Percentiles rank a stretch among this genome's conserved stretches.
These are phyloP conservation scores for Protophormia terraenovae DNA, from an alignment of 2,888 invertebrate genomes.

Conservation along the genomic window DNA sequence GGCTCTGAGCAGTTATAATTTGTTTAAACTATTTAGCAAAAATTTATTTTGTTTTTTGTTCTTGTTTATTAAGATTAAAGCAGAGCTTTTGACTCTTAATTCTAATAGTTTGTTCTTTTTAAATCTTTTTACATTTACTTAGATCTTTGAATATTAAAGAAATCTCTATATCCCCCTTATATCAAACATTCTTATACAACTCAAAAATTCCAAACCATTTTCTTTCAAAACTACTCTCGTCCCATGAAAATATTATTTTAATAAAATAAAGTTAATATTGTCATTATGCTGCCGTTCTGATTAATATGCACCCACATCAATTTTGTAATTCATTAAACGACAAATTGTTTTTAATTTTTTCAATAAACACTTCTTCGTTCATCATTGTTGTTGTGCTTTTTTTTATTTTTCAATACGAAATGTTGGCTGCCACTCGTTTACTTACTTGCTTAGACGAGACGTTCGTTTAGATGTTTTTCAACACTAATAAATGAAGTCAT, in stretches of 20 bases:
- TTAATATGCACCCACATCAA: constrained; percentile 65
- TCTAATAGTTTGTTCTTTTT: too few relatives aligned
- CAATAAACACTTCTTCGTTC: constrained; percentile 55
- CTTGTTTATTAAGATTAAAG: too few relatives aligned
- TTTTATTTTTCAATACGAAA: not conserved
- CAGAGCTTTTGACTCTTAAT: too few relatives aligned
- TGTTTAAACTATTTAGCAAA: too few relatives aligned
- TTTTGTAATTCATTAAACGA: constrained; percentile 66
- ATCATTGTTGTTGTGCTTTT: not conserved
- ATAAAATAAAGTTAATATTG: constrained; percentile 27
- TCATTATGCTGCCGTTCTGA: constrained; percentile 37
- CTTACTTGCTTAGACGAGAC: not conserved
- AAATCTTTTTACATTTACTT: too few relatives aligned
- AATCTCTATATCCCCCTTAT: not conserved
- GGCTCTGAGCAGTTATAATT: too few relatives aligned
- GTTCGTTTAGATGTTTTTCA: constrained; percentile 40
- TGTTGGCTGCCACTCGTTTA: constrained; percentile 3
- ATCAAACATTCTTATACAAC: not conserved
- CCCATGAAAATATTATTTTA: not conserved
- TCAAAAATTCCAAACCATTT: not conserved
- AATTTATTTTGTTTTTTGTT: too few relatives aligned
- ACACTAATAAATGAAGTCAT: constrained; percentile 65
- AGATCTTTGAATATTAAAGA: too few relatives aligned
- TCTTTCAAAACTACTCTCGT: not conserved
- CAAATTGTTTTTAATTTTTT: constrained; percentile 68